These are phyloP conservation scores for Thelaira solivaga DNA, from an alignment of 2,888 invertebrate genomes.

Conservation along the genomic window DNA sequence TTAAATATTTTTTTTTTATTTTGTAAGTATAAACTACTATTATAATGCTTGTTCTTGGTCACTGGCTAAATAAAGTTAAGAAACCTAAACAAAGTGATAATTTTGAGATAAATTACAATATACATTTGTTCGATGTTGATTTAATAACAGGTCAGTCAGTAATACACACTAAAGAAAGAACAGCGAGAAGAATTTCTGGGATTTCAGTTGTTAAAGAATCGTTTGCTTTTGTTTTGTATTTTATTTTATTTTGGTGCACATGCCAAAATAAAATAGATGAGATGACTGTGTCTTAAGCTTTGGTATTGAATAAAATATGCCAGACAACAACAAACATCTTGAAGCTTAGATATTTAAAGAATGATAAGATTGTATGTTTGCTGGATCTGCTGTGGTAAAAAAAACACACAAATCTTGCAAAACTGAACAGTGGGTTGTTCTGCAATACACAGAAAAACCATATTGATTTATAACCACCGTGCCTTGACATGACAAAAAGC, in stretches of 20 bases:
- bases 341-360: conserved; percentile 60
- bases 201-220: conserved; percentile 10
- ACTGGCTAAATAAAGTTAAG: conserved; percentile 43
- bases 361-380: conserved; percentile 53
- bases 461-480: conserved; percentile 64
- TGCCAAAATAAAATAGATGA: conserved; percentile 58
- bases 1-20: conserved; percentile 25
- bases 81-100: conserved; percentile 60
- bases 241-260: conserved; percentile 18
- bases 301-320: conserved; percentile 22
- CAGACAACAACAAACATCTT: conserved; percentile 28
- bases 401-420: conserved; percentile 27
- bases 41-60: neutral
- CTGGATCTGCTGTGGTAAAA: neutral
- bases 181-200: conserved; percentile 24
- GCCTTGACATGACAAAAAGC: conserved; percentile 64
- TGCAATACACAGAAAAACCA: conserved; percentile 14
- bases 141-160: conserved; percentile 63
- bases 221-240: neutral
- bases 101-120: conserved; percentile 62
- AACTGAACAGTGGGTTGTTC: conserved; percentile 53
- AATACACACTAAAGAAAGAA: neutral
- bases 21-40: conserved; percentile 11
- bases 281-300: conserved; percentile 37
- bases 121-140: conserved; percentile 63